These are phyloP conservation scores for Phrynocephalus guinanensis DNA, from an alignment of 2,797 vertebrate species.

Conservation along the genomic window DNA sequence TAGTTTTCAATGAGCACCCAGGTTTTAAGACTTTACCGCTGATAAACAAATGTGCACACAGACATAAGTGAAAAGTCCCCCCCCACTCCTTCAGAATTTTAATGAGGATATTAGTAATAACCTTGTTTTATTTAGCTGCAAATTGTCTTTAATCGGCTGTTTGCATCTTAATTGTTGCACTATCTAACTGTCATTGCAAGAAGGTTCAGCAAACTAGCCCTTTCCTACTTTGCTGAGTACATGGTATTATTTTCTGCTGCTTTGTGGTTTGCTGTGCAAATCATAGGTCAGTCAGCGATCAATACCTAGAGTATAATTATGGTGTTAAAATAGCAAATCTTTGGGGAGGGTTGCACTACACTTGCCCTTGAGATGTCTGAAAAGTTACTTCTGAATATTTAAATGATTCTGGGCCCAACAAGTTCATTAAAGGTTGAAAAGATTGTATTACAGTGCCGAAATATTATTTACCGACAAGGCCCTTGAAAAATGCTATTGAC, in stretches of 20 bases:
- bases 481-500: background rate
- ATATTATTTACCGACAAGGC: background rate
- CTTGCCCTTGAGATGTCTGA: constrained; percentile 57
- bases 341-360: constrained; percentile 26
- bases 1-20: constrained; percentile 54
- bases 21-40: constrained; percentile 51
- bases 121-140: constrained; percentile 52
- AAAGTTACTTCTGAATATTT: constrained; percentile 15
- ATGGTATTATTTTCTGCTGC: constrained; percentile 30
- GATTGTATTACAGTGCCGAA: background rate
- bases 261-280: constrained; percentile 20
- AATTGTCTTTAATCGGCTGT: constrained; percentile 43
- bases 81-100: constrained; percentile 50
- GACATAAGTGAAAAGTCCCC: background rate
- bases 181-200: constrained; percentile 49
- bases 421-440: constrained; percentile 10
- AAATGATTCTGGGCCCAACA: background rate
- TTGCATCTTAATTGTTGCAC: constrained; percentile 60
- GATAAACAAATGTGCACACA: constrained; percentile 8
- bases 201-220: constrained; percentile 27
- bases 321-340: constrained; percentile 25
- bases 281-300: constrained; percentile 37
- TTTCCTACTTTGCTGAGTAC: constrained; percentile 54
- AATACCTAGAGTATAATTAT: constrained; percentile 30
- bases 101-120: constrained; percentile 50